These are phyloP conservation scores for Melieria crassipennis DNA, from an alignment of 2,888 invertebrate species.

Conservation along the genomic window DNA sequence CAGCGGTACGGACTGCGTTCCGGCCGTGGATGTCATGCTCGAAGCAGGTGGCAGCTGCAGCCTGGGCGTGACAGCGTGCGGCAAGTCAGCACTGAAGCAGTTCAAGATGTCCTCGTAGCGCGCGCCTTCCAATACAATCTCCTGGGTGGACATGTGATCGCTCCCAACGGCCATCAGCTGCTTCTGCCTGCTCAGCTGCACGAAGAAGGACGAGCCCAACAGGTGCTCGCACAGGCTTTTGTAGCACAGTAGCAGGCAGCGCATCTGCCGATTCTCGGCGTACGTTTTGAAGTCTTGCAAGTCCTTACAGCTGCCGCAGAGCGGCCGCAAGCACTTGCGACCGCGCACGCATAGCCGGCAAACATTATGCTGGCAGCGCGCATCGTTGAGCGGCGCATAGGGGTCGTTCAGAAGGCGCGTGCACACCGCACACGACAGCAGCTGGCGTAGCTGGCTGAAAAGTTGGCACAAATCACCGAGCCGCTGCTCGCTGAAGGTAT, in stretches of 20 bases:
- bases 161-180: slow-evolving; percentile 48
- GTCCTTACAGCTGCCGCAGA: slow-evolving; percentile 87
- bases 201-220: slow-evolving; percentile 76
- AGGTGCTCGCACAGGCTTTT: slow-evolving; percentile 88
- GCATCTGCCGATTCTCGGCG: slow-evolving; percentile 82
- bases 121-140: slow-evolving; percentile 83
- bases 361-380: slow-evolving; percentile 88
- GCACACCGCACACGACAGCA: slow-evolving; percentile 90
- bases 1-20: slow-evolving; percentile 43
- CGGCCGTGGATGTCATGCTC: slow-evolving; percentile 56
- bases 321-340: slow-evolving; percentile 84
- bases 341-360: slow-evolving; percentile 87
- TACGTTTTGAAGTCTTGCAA: slow-evolving; percentile 82
- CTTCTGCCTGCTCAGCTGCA: slow-evolving; percentile 46
- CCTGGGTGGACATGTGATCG: slow-evolving; percentile 59
- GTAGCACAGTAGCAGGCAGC: slow-evolving; percentile 86
- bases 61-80: slow-evolving; percentile 68
- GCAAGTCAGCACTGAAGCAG: slow-evolving; percentile 74
- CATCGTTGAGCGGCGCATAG: slow-evolving; percentile 76
- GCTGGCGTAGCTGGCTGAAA: slow-evolving; percentile 85
- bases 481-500: slow-evolving; percentile 68
- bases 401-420: slow-evolving; percentile 84
- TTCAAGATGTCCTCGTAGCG: slow-evolving; percentile 81
- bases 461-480: slow-evolving; percentile 85
- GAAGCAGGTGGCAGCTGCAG: slow-evolving; percentile 68